These are phyloP conservation scores for Eira barbara DNA, from an alignment of 2,113 vertebrate species.

Conservation along the genomic window DNA sequence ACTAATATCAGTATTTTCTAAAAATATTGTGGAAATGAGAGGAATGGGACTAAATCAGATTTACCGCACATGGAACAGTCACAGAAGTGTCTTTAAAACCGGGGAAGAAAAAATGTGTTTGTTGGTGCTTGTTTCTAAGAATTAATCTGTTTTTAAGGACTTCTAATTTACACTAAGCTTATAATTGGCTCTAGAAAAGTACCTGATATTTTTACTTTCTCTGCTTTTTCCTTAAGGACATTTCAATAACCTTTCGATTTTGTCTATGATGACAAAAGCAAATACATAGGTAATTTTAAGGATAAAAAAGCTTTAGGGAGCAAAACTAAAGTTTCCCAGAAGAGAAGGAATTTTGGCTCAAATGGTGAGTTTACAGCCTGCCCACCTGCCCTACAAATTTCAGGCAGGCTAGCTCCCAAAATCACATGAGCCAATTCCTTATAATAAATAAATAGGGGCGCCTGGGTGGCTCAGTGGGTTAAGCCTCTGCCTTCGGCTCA, in stretches of 20 bases:
- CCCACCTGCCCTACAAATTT: neutral
- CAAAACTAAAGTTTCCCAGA: neutral
- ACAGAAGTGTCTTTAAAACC: neutral
- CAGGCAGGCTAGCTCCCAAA: neutral
- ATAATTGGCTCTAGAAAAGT: neutral
- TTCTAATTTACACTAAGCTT: neutral
- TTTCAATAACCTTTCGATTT: slow-evolving; percentile 1
- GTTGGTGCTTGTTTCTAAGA: neutral
- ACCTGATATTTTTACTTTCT: neutral
- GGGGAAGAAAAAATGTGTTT: neutral
- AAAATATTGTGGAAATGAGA: slow-evolving; percentile 5
- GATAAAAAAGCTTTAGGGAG: neutral
- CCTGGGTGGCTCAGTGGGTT: too few species aligned
- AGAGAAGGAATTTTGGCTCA: neutral
- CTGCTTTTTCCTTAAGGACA: neutral
- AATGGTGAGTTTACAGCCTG: neutral
- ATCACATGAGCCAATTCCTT: neutral
- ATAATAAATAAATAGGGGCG: neutral
- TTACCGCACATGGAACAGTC: neutral
- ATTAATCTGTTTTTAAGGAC: neutral
- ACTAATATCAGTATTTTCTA: neutral
- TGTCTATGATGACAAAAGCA: neutral
- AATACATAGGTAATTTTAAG: neutral
- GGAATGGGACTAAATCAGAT: neutral
- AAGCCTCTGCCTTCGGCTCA: too few species aligned